These are phyloP conservation scores for Abscondita cerata DNA, from an alignment of 2,888 invertebrate genomes.

Conservation along the genomic window DNA sequence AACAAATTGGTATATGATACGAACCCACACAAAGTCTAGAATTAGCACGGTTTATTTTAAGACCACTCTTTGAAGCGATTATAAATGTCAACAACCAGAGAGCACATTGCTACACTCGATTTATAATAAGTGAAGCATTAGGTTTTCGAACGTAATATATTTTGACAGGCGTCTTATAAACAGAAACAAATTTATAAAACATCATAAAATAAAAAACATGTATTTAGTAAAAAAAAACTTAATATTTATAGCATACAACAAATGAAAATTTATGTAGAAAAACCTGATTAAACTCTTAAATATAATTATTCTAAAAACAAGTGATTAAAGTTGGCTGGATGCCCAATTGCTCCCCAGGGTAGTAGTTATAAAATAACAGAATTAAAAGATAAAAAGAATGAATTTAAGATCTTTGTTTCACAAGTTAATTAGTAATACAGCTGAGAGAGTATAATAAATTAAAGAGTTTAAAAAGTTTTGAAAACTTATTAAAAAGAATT, in stretches of 20 bases:
- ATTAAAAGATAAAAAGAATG: constrained; percentile 13
- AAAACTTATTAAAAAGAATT: too few species aligned
- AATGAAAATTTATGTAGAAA: neutral
- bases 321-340: constrained; percentile 10
- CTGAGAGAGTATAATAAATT: constrained; percentile 3
- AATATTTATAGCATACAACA: neutral
- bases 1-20: neutral
- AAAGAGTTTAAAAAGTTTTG: neutral
- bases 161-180: constrained; percentile 9
- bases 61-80: constrained; percentile 18
- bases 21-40: constrained; percentile 4
- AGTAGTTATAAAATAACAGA: constrained; percentile 14
- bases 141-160: constrained; percentile 1
- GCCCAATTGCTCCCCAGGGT: constrained; percentile 19
- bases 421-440: constrained; percentile 9
- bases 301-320: constrained; percentile 19
- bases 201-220: neutral
- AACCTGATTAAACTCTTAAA: constrained; percentile 14
- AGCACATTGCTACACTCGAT: constrained; percentile 17
- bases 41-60: constrained; percentile 8
- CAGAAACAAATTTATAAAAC: constrained; percentile 5
- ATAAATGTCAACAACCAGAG: constrained; percentile 26
- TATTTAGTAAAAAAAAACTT: neutral
- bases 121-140: constrained; percentile 18
- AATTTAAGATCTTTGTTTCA: constrained; percentile 16